Base-by-base conservation (phyloP, 2,888 invertebrate genomes). In the Mamestra brassicae region DNA sequence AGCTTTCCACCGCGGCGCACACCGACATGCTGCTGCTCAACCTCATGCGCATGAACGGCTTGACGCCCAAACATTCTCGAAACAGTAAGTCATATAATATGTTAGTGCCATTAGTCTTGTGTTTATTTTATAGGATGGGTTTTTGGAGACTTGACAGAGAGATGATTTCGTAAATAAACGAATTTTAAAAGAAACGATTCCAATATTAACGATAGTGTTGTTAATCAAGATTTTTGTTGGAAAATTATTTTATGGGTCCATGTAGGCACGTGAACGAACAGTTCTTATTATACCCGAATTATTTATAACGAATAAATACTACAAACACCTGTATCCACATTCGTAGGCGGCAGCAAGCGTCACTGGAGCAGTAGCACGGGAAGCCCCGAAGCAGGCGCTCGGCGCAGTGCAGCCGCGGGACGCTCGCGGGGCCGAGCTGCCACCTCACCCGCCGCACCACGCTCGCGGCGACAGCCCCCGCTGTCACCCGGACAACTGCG, bases 1-100 rank as follows among this genome's bases (percentile, higher is more conserved):
- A 94, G 88, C 78, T 94, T 67, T 94, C 94, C 45, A 92, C 93
- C 0, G 91, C 95, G 7, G 94, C 94, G 36, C 95, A 95, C 85
- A 95, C 95, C 0, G 96, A 96, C 84, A 95, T 96, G 95, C 86
- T 96, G 87, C 92, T 96, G 81, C 87, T 95, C 55, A 95, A 96
- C 78, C 91, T 96, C 58, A 96, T 96, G 96, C 91, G 95, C 57
- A 95, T 95, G 82, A 95, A 96, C 81, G 95, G 95, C 26, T 87
- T 95, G 72, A 93, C 95, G 72, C 93, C 93, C n/a, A 90, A 89
- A 58, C 91, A 89, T 70, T 79, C 89, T n/a, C 89, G 90, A 55
- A 91, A 93, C 64, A 91, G 95, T 94, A 26, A 89, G 91, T 60
- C 6, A 36, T 36, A 10, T 55, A 26, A 26, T 26, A 26, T 26